Evolutionary conservation across 1,140 invertebrate genomes (phyloP).

Genomic region (Eulimnadia texana): DNA sequence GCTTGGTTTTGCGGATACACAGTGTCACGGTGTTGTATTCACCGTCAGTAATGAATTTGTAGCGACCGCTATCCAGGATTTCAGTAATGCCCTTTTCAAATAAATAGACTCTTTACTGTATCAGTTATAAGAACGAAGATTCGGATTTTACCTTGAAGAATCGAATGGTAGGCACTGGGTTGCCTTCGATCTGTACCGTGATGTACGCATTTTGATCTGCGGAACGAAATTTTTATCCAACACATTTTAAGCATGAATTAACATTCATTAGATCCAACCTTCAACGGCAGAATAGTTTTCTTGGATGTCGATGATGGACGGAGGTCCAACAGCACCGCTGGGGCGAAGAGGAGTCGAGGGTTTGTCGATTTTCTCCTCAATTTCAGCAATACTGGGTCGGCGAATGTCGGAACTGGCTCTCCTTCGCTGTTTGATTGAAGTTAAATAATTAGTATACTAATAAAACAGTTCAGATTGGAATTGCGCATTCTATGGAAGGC

Average conservation of each 20-base stretch:
- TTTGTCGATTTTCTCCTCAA: constrained; percentile 73
- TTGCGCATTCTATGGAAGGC: not conserved
- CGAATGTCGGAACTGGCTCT: constrained; percentile 70
- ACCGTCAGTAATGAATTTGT: constrained; percentile 79
- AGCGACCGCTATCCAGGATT: constrained; percentile 81
- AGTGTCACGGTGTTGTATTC: constrained; percentile 77
- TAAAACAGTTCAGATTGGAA: not conserved
- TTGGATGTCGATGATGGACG: constrained; percentile 72
- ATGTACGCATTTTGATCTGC: constrained; percentile 76
- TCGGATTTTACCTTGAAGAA: constrained; percentile 67
- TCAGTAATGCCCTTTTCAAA: constrained; percentile 51
- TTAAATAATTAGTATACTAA: too few relatives aligned
- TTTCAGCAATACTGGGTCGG: constrained; percentile 68
- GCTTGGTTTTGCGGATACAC: constrained; percentile 88
- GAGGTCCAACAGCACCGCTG: constrained; percentile 59
- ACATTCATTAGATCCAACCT: constrained; percentile 39
- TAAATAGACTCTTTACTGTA: not conserved
- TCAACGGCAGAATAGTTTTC: constrained; percentile 83
- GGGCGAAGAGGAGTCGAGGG: constrained; percentile 72
- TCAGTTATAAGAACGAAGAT: too few relatives aligned
- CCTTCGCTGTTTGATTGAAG: constrained; percentile 51
- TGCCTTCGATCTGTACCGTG: constrained; percentile 74
- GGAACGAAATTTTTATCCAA: constrained; percentile 18
- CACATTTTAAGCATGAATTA: constrained; percentile 8
- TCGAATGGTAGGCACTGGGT: constrained; percentile 83